Evolutionary conservation across 1,140 invertebrate genomes (phyloP), one percentile per base, ranked within the genome.

Genomic region (Oncopodura yosiiana): DNA sequence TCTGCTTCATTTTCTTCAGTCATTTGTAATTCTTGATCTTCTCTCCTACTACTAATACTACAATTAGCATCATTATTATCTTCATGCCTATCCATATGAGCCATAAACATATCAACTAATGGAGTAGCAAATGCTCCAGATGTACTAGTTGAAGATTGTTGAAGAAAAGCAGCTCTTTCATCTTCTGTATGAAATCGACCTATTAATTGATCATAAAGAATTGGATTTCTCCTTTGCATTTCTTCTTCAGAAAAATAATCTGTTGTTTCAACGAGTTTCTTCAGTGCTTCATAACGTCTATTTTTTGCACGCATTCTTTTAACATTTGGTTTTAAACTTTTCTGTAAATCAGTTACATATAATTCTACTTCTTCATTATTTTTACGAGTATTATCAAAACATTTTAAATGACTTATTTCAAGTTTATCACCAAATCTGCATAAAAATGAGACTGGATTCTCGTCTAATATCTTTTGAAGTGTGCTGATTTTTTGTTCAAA

Each of bases 221-320:
- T 74, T 1, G 91, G 91, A 71, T 91, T 88, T 59, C 92, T 70
- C 61, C 81, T 83, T 78, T 89, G 89, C 90, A 95, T 95, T 76
- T 91, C 86, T 53, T 78, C 79, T 68, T 94, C 87, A 69, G 81
- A 86, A 65, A 95, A 95, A 71, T 94, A 94, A 23, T 78, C 74
- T 34, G 83, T 76, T 53, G 83, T 76, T 21, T 72, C 66, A 36
- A 87, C 72, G 36, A 95, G 68, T 63, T 79, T 74, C 61, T 86
- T 79, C 66, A 94, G 72, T 9, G 89, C 90, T 67, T 83, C 77
- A 69, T 81, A 94, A 41, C 91, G 74, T 60, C 87, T 73, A 70
- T 94, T 92, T 69, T 81, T 86, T 0, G 82, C 71, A 63, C 77
- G 75, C n/a, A 79, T 75, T 56, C 72, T 70, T 49, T 49, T 65